phyloP scores from a whole-genome alignment of 2,888 invertebrate species.

The Chymomyza amoena region DNA sequence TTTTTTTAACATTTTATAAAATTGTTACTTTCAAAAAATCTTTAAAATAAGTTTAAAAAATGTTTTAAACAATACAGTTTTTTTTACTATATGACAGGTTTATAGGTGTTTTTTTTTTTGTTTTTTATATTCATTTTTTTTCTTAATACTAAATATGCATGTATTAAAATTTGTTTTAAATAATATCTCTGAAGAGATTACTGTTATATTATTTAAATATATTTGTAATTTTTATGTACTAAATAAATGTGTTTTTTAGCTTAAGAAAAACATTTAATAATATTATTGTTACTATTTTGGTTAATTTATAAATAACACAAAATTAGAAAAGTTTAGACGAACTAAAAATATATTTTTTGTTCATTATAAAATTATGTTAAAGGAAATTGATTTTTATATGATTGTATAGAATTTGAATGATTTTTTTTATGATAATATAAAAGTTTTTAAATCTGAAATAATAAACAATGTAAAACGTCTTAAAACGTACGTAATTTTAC shows the following conservation, averaged over 20 bases:
- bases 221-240: neutral
- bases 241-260: slow-evolving; percentile 5
- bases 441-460: neutral
- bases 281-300: slow-evolving; percentile 2
- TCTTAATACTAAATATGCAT: neutral
- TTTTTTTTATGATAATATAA: neutral
- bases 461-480: no score
- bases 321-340: no score
- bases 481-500: no score
- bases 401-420: neutral
- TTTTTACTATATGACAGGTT: slow-evolving; percentile 1
- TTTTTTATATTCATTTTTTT: slow-evolving; percentile 6
- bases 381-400: neutral
- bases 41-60: neutral
- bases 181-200: neutral
- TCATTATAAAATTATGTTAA: neutral
- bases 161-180: neutral
- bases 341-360: neutral
- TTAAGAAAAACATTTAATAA: neutral
- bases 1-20: neutral
- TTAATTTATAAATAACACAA: neutral
- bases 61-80: neutral
- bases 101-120: neutral
- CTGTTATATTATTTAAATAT: neutral
- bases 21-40: neutral